phyloP scores from a whole-genome alignment of 53 echinoderm and acorn worm species.

The Holothuria scabra region DNA sequence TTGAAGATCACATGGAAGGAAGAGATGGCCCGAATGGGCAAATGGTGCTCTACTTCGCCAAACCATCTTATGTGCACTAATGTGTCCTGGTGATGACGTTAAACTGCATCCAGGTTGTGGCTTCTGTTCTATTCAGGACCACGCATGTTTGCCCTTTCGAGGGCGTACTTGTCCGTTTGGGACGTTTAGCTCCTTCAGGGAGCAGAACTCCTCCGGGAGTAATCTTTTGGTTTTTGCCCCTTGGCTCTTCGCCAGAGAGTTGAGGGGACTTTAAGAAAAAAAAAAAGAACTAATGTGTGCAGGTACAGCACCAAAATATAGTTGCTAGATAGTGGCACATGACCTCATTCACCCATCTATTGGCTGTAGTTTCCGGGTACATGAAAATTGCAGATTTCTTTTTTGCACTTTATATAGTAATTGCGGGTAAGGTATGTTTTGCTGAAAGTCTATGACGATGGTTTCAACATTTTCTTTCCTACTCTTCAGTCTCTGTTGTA shows the following conservation, averaged over 20 bases:
- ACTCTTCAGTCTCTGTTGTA: neutral
- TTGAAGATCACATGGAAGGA: conserved; percentile 41
- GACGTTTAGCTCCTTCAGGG: too few species aligned
- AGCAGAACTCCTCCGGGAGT: too few species aligned
- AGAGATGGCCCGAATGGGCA: conserved; percentile 38
- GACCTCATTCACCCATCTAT: neutral
- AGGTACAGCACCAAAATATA: neutral
- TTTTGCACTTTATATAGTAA: conserved; percentile 29
- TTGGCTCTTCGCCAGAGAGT: too few species aligned
- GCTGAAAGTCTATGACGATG: conserved; percentile 33
- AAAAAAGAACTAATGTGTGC: neutral
- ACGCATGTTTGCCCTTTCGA: too few species aligned
- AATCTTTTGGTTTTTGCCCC: too few species aligned
- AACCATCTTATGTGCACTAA: too few species aligned
- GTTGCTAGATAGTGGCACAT: neutral
- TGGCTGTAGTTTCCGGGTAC: conserved; percentile 36
- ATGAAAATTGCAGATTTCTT: conserved; percentile 14
- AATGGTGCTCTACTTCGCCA: neutral
- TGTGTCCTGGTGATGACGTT: too few species aligned
- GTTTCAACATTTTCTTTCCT: conserved; percentile 11
- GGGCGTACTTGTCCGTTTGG: too few species aligned
- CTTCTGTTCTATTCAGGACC: too few species aligned
- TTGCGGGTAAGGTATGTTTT: conserved; percentile 35
- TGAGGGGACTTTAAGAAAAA: too few species aligned
- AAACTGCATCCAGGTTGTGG: too few species aligned